Base-by-base conservation (phyloP, 2,113 vertebrate genomes). In the Odocoileus virginianus region DNA sequence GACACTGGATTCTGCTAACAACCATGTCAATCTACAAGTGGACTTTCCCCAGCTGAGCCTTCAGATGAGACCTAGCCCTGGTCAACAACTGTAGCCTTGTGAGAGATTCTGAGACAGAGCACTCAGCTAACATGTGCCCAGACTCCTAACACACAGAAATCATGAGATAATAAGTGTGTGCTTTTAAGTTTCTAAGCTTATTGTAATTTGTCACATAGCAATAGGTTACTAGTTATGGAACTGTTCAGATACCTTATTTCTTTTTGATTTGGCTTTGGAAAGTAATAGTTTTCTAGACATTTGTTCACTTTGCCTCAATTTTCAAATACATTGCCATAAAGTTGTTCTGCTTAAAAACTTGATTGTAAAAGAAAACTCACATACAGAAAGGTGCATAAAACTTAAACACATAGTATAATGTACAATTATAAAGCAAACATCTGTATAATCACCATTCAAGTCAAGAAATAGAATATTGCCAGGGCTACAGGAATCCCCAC, bases 401-500 rank as follows among this genome's bases (percentile, higher is more conserved):
- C 50, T 71, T 45, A 83, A 90, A 28, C n/a, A 33, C 16, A 10
- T 30, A 64, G 52, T 91, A 71, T 71, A 43, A 96, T 50, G 30
- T 87, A 78, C 52, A 87, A 64, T 94, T 87, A 87, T 50, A 87
- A 93, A 95, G 52, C 5, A 78, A 79, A 91, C 85, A 88, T 89
- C 92, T 71, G 36, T 55, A 43, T 58, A 19, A 71, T 78, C 43
- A 84, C 61, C 74, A 40, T n/a, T 86, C 45, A 91, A 21, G 52
- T 71, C 28, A 84, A 92, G 50, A 88, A 89, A 87, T 0, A 6
- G 82, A 88, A 76, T 60, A 87, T 28, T 50, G 61, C 15, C 9
- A 10, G 54, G 55, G n/a, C 47, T 25, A 5, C 76, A 19, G 85
- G 67, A 21, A 28, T 25, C 92, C 23, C 36, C 28, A 2, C 6